phyloP scores from a whole-genome alignment of 2,797 vertebrate genomes.

The Tragopan temminckii region DNA sequence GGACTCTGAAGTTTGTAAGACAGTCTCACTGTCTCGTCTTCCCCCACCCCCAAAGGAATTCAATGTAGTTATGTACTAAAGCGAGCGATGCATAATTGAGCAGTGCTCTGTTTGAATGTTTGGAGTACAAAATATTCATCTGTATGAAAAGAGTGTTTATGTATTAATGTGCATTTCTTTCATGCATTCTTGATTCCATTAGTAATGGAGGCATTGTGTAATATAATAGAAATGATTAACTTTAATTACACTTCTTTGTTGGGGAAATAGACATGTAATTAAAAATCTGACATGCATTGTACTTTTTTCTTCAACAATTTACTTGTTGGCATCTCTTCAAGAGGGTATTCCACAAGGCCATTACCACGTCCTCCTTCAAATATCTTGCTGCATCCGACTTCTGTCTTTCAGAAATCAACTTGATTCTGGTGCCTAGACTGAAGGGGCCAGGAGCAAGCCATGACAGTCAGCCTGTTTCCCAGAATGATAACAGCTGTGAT shows the following conservation, averaged over 20 bases:
- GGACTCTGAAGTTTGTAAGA: not conserved
- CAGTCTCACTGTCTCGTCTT: not conserved
- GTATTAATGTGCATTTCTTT: constrained; percentile 58
- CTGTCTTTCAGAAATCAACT: fast-evolving
- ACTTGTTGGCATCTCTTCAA: constrained; percentile 46
- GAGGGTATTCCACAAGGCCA: not conserved
- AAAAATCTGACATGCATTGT: constrained; percentile 62
- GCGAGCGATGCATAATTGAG: constrained; percentile 34
- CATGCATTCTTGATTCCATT: constrained; percentile 67
- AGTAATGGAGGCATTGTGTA: constrained; percentile 61
- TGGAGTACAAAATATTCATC: not conserved
- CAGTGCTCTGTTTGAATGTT: not conserved
- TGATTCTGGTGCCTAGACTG: fast-evolving
- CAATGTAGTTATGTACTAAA: not conserved
- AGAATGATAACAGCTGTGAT: no score
- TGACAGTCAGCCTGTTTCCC: fast-evolving
- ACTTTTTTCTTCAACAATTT: constrained; percentile 50
- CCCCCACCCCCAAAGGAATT: not conserved
- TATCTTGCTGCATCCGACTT: not conserved
- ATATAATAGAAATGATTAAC: constrained; percentile 71
- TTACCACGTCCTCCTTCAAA: not conserved
- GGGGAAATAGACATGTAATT: constrained; percentile 73
- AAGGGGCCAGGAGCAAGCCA: not conserved
- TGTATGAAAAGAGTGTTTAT: constrained; percentile 9
- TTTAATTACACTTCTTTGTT: constrained; percentile 74